phyloP scores from a whole-genome alignment of 2,797 vertebrate genomes.

The Selene dorsalis region DNA sequence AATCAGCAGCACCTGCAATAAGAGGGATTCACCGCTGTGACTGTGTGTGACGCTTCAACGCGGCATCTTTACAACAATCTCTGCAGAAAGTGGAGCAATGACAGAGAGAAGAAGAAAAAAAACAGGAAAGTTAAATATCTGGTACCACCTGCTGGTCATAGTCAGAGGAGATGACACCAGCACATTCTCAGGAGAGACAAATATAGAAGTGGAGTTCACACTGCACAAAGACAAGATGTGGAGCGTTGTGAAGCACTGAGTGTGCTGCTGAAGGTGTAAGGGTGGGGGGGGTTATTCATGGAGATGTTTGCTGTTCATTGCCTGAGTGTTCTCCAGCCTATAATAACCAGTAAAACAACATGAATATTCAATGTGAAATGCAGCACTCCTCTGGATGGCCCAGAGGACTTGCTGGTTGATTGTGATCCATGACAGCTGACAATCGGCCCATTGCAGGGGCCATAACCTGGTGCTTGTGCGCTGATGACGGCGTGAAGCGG shows the following conservation, averaged over 20 bases:
- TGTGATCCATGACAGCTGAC: conserved; percentile 74
- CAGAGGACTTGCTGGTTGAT: conserved; percentile 51
- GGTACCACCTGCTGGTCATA: conserved; percentile 83
- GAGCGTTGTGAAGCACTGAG: not conserved
- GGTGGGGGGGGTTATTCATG: conserved; percentile 22
- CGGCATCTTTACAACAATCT: not conserved
- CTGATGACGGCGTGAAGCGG: conserved; percentile 61
- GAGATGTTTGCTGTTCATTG: conserved; percentile 34
- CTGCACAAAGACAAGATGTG: conserved; percentile 7
- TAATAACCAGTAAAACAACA: conserved; percentile 58
- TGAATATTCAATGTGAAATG: conserved; percentile 68
- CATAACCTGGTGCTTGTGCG: conserved; percentile 64
- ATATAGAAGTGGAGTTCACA: not conserved
- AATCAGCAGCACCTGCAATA: not conserved
- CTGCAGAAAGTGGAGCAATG: not conserved
- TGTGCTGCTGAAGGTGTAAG: not conserved
- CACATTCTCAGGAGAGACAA: not conserved
- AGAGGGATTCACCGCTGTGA: conserved; percentile 14
- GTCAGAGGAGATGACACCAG: conserved; percentile 48
- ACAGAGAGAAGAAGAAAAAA: conserved; percentile 15
- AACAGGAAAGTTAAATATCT: conserved; percentile 77
- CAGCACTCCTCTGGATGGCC: conserved; percentile 39
- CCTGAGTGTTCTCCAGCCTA: conserved; percentile 40
- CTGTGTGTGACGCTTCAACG: not conserved
- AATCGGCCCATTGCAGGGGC: conserved; percentile 61